Base-by-base conservation (phyloP, 2,113 vertebrate genomes). In the Lepisosteus osseus region DNA sequence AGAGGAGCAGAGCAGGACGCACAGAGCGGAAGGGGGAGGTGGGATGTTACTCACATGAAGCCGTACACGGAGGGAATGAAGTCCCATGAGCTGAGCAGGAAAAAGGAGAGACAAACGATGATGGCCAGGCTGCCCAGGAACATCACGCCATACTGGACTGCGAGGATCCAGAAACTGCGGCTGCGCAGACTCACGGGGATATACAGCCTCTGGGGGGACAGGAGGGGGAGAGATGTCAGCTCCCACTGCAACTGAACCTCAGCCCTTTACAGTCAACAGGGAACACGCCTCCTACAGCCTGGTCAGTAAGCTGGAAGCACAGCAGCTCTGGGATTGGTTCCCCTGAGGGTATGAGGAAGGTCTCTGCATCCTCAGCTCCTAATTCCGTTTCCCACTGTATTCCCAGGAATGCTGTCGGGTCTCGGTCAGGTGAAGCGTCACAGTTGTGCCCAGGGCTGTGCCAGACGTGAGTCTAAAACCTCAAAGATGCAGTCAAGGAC, bases 11-110 rank as follows among this genome's bases (percentile, higher is more conserved):
- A 51, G 2, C 5, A 9, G 9, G 47, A 51, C 8, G 1, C n/a
- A 9, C 41, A 67, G 70, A 4, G 42, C 56, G 55, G 44, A 7
- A 61, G 6, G 54, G 47, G 56, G n/a, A 67, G 42, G 9, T 59
- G 8, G 14, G 43, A 4, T 7, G 6, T 69, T 67, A 85, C 97
- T 95, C 84, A 99, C 97, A 98, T 96, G 89, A 99, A 99, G 70
- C 97, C 97, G 0, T 99, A 99, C 77, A 98, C 95, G 1, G 97
- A 94, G 4, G 94, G 91, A 71, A 99, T 91, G 80, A 95, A 99
- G 85, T 98, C 96, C 96, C 96, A 99, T 40, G 96, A 97, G 82
- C 92, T 95, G 69, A 99, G 94, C 78, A 99, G 92, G 90, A 99
- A 99, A 82, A 99, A 99, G 67, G 97, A 99, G 15, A 98, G 95